A percentile compares a stretch with the other conserved stretches of the same genome.
These are phyloP conservation scores for Sinocyclocheilus maitianheensis DNA, from an alignment of 2,113 vertebrate genomes.

Conservation along the genomic window DNA sequence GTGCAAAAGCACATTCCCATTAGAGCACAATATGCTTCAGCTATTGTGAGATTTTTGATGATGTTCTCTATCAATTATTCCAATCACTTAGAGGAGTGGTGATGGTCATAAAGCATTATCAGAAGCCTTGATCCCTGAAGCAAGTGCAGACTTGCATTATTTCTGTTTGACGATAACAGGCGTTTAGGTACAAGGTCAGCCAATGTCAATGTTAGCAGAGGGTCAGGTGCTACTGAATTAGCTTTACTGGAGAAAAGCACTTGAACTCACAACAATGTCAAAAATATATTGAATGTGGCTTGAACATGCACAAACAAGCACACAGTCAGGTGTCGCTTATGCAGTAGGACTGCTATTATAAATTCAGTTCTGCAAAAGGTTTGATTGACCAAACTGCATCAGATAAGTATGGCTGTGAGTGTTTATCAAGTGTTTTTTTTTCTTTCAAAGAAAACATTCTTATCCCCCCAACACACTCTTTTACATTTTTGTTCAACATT, in stretches of 20 bases:
- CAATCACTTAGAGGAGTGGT: constrained; percentile 42
- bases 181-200: constrained; percentile 32
- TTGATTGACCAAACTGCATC: not conserved
- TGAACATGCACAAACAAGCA: not conserved
- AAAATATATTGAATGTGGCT: constrained; percentile 13
- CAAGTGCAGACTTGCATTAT: constrained; percentile 48
- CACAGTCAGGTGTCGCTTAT: not conserved
- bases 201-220: constrained; percentile 19
- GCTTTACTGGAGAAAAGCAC: not conserved
- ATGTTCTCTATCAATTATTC: constrained; percentile 47
- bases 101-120: constrained; percentile 39
- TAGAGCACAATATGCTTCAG: constrained; percentile 24
- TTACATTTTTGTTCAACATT: not conserved
- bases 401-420: not conserved
- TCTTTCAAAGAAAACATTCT: not conserved
- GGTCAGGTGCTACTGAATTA: constrained; percentile 12
- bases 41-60: constrained; percentile 24
- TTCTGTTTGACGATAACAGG: constrained; percentile 21
- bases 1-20: constrained; percentile 4
- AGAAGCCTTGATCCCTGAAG: constrained; percentile 39
- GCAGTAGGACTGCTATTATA: not conserved
- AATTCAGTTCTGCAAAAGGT: not conserved
- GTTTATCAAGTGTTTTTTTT: not conserved
- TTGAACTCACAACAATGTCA: not conserved
- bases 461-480: not conserved